These are phyloP conservation scores for Micropterix aruncella DNA, from an alignment of 2,888 invertebrate genomes.

Conservation along the genomic window DNA sequence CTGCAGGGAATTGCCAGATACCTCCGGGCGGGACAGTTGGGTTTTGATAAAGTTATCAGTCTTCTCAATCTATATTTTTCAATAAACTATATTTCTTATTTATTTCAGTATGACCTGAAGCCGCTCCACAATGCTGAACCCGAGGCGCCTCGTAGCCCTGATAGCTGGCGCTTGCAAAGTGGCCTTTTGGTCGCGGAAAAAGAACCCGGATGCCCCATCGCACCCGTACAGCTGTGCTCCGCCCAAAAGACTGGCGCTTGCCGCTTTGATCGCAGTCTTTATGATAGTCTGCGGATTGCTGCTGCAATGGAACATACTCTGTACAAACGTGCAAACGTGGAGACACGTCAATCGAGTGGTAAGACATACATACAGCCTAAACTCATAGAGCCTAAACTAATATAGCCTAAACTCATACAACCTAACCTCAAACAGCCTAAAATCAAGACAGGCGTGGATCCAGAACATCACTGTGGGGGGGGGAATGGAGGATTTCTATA, in stretches of 20 bases:
- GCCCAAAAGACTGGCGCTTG: conserved; percentile 7
- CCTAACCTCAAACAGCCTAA: no score
- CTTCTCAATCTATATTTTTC: no score
- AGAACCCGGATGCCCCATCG: neutral
- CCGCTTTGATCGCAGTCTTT: conserved; percentile 17
- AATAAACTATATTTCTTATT: no score
- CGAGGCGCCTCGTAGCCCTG: neutral
- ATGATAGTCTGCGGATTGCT: conserved; percentile 29
- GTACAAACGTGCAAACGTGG: conserved; percentile 41
- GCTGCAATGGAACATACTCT: conserved; percentile 41
- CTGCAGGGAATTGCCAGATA: no score
- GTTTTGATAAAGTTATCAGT: no score
- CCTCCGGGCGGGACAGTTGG: no score
- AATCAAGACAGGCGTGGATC: no score
- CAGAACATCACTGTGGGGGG: no score
- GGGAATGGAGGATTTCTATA: no score
- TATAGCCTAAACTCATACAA: no score
- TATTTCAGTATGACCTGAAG: neutral
- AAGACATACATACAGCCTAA: no score
- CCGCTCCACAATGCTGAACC: neutral
- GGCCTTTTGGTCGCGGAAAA: neutral
- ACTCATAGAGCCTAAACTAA: no score
- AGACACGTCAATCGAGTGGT: conserved; percentile 41
- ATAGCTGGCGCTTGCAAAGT: neutral
- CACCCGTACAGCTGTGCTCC: neutral